Evolutionary conservation across 2,113 vertebrate genomes (phyloP), one percentile per base, ranked within the genome.

Genomic region (Pseudois nayaur): DNA sequence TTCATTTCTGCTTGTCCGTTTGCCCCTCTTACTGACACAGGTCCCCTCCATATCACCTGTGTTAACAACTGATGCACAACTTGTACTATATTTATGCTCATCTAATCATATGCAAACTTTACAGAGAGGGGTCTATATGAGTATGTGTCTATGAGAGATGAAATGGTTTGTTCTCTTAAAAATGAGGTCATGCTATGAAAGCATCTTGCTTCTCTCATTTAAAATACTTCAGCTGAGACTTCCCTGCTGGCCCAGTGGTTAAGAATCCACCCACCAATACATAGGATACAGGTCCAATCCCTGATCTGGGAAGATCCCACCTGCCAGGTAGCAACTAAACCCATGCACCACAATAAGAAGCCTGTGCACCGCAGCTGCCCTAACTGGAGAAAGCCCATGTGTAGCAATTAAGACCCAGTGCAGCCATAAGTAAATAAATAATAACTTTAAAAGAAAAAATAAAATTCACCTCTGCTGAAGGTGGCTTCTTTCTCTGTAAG

Each of bases 121-220:
- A 64, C 6, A 87, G 45, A 71, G 48, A 71, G 16, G 13, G 5
- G 3, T 17, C 2, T 55, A 5, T 8, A 8, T 67, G 79, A 55
- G 33, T 4, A 29, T 12, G 10, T 0, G 3, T 54, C 33, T 33
- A n/a, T 31, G 31, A 91, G 48, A 86, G 36, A 33, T 0, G 1
- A 91, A 29, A 60, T 17, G 23, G 2, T 45, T 25, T 54, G 11
- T 31, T 81, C 67, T 82, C 45, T 82, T 76, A 43, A 36, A 90
- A 90, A 55, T 74, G 62, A 13, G 27, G 23, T 52, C 48, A 71
- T 27, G 36, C 3, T 3, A 45, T 43, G 55, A 55, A 54, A 11
- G 4, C 48, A 13, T 31, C 40, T 52, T 91, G 36, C 27, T 93
- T 95, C 83, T 91, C 40, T 86, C 48, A 52, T 23, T 91, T 82